Base-by-base conservation (phyloP, 2,113 vertebrate genomes). In the Patagioenas fasciata region DNA sequence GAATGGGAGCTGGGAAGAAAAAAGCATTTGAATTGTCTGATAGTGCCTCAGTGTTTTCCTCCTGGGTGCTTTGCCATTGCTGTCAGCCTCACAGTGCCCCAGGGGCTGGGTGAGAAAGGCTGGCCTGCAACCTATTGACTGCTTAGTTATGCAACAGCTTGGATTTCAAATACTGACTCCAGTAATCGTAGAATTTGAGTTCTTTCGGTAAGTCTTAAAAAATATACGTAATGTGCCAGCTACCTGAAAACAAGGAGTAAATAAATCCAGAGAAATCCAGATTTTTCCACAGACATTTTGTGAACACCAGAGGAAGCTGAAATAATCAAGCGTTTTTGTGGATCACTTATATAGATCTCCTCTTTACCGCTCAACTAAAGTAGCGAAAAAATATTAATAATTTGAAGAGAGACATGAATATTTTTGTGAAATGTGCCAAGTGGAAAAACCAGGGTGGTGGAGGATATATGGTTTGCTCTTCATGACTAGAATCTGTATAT, bases 401-500 rank as follows among this genome's bases (percentile, higher is more conserved):
- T 95, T 95, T 91, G 80, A 86, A 91, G 81, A 81, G 69, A 92
- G 83, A 89, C 23, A 1, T 58, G 85, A 91, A 50, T 81, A 95
- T 93, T 95, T 96, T 92, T 44, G 73, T 79, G 89, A 88, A 92
- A 74, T 82, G 64, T 94, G 88, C 96, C 87, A 96, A 96, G 94
- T 96, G 95, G 96, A 96, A 97, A 97, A 97, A 92, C 5, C 66
- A 85, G 94, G 91, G 88, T 88, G 95, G 92, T 95, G 84, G 94
- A 96, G 92, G 88, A 95, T 96, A 94, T 96, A 96, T 62, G 81
- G 93, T 91, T 97, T 94, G 92, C 89, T 94, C 93, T 94, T 92
- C 93, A 94, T 94, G 83, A 95, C 93, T 97, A 91, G 91, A 79
- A 96, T 97, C 95, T 96, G 95, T 96, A 94, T 95, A 94, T 95